A percentile compares a stretch with the other conserved stretches of the same genome.
phyloP scores from a whole-genome alignment of 2,888 invertebrate species.

The Sussaba pulchella region DNA sequence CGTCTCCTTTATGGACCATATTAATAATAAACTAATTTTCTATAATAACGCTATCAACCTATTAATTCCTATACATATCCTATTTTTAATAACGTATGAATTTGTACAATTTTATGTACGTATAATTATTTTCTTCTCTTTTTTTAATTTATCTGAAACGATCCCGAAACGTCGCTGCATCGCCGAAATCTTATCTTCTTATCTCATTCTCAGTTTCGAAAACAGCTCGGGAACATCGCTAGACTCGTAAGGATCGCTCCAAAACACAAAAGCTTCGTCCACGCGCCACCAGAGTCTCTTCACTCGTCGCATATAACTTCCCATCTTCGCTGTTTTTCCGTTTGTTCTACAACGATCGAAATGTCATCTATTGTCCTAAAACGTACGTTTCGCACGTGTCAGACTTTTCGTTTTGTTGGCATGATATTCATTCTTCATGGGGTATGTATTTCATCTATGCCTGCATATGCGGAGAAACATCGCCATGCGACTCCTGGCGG shows the following conservation, averaged over 20 bases:
- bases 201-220: conserved; percentile 76
- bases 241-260: conserved; percentile 74
- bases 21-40: too few species aligned
- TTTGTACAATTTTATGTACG: too few species aligned
- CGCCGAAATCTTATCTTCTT: conserved; percentile 22
- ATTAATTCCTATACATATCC: too few species aligned
- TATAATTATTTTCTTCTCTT: too few species aligned
- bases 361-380: conserved; percentile 51
- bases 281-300: conserved; percentile 23
- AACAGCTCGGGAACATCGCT: conserved; percentile 81
- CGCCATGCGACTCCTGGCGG: background rate
- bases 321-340: conserved; percentile 43
- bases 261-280: conserved; percentile 23
- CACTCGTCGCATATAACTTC: conserved; percentile 38
- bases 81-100: too few species aligned
- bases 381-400: conserved; percentile 43
- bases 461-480: background rate
- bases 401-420: conserved; percentile 66
- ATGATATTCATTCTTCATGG: conserved; percentile 61
- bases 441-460: conserved; percentile 71
- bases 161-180: background rate
- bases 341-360: conserved; percentile 43
- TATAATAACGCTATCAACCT: too few species aligned
- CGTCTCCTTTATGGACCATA: too few species aligned
- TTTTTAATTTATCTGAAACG: too few species aligned